Percentiles rank a stretch among this genome's conserved stretches.
Evolutionary conservation across 2,888 invertebrate species (phyloP).

Genomic region (Hyposoter dolosus): DNA sequence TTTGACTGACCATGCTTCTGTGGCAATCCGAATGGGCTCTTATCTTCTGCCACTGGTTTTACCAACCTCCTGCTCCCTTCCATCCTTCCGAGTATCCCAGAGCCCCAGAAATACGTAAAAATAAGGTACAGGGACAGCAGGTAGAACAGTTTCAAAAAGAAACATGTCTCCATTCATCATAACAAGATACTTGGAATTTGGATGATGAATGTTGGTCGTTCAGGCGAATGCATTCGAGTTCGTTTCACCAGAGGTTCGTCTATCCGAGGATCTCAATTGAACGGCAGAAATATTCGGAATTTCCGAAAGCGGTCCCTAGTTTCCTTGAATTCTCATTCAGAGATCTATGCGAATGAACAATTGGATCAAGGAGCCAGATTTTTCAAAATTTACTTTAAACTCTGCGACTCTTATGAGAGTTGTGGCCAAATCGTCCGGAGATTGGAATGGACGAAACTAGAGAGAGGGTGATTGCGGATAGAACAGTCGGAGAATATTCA

Average conservation of each 20-base stretch:
- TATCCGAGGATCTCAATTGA: not conserved
- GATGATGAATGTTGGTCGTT: not conserved
- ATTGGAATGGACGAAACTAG: conserved; percentile 33
- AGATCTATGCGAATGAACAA: not conserved
- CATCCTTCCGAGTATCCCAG: conserved; percentile 58
- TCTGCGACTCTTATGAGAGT: conserved; percentile 13
- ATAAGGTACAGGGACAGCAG: not conserved
- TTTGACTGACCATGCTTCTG: conserved; percentile 52
- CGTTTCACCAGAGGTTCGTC: not conserved
- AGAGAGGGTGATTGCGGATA: conserved; percentile 31
- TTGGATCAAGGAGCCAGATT: not conserved
- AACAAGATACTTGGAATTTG: conserved; percentile 1
- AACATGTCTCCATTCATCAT: conserved; percentile 21
- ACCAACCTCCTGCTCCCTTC: conserved; percentile 42
- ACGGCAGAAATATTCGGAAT: not conserved
- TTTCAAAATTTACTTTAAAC: conserved; percentile 27
- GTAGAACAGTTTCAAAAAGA: conserved; percentile 8
- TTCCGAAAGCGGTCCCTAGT: not conserved
- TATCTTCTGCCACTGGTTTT: conserved; percentile 67
- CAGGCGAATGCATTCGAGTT: not conserved
- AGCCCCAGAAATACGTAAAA: conserved; percentile 47
- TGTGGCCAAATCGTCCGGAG: conserved; percentile 23
- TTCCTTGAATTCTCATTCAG: not conserved
- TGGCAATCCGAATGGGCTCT: conserved; percentile 57
- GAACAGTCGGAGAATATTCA: conserved; percentile 61